A percentile compares a stretch with the other conserved stretches of the same genome.
These are phyloP conservation scores for Nephrotoma flavescens DNA, from an alignment of 2,888 invertebrate species.

Conservation along the genomic window DNA sequence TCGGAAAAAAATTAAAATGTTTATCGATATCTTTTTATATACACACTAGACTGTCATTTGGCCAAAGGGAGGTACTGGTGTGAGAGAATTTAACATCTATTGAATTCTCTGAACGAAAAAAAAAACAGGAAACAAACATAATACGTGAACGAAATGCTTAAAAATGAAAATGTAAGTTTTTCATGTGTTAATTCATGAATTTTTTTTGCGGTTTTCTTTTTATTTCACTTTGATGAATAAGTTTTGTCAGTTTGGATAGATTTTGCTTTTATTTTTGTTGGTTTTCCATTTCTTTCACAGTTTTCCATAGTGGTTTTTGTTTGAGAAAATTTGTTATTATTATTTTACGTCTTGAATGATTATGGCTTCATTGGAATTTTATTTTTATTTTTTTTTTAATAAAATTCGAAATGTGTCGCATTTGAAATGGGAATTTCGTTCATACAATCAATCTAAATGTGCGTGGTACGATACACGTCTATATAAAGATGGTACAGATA, in stretches of 20 bases:
- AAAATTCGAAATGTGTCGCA: not conserved
- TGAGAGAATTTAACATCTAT: not conserved
- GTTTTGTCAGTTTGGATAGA: not conserved
- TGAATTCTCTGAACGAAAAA: not conserved
- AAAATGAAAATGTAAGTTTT: not conserved
- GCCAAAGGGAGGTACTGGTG: not conserved
- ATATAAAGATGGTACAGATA: not conserved
- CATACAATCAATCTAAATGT: not conserved
- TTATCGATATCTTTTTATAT: not conserved
- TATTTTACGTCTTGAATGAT: not conserved
- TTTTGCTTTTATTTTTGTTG: not conserved
- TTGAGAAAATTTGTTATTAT: not conserved
- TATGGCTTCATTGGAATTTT: not conserved
- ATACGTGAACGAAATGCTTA: not conserved
- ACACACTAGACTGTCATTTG: not conserved
- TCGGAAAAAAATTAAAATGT: not conserved
- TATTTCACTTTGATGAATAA: not conserved
- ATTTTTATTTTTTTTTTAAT: not conserved
- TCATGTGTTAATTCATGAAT: not conserved
- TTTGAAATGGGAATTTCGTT: not conserved
- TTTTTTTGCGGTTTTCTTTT: not conserved
- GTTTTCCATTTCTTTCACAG: not conserved
- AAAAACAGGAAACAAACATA: not conserved
- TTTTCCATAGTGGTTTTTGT: not conserved
- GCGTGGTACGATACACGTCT: not conserved